These are phyloP conservation scores for Lordiphosa collinella DNA, from an alignment of 1,140 invertebrate genomes.

Conservation along the genomic window DNA sequence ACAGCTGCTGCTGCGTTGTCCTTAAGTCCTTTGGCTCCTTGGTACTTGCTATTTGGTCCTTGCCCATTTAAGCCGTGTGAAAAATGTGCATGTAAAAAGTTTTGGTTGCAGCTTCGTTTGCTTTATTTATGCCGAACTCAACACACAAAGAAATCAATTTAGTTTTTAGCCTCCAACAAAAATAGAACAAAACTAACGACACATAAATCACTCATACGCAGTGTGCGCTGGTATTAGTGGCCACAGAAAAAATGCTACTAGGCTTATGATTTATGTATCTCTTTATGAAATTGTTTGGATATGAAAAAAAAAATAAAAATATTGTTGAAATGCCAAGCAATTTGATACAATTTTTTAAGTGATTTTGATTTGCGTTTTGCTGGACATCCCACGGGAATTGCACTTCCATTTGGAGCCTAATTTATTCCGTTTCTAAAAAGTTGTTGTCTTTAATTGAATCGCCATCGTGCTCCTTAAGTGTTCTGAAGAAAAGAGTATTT, in stretches of 20 bases:
- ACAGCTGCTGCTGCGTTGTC: conserved; percentile 27
- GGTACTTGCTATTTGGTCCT: background rate
- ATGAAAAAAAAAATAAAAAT: conserved; percentile 22
- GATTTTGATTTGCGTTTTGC: no score
- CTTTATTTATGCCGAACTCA: conserved; percentile 45
- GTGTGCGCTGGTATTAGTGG: conserved; percentile 33
- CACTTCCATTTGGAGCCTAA: no score
- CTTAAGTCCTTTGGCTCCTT: conserved; percentile 28
- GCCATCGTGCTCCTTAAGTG: no score
- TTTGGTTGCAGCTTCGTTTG: conserved; percentile 27
- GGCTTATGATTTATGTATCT: conserved; percentile 50
- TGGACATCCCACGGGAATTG: no score
- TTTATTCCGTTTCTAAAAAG: no score
- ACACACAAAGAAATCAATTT: conserved; percentile 63
- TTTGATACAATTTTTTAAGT: no score
- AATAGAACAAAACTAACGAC: conserved; percentile 6
- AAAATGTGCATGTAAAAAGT: conserved; percentile 41
- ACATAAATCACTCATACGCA: conserved; percentile 73
- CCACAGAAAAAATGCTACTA: conserved; percentile 4
- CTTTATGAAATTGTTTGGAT: conserved; percentile 20
- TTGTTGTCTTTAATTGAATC: no score
- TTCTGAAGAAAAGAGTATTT: no score
- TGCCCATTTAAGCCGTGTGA: conserved; percentile 33
- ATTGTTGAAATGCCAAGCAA: background rate
- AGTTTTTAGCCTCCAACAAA: conserved; percentile 30